Evolutionary conservation across 2,888 invertebrate species (phyloP).

Genomic region (Hydriomena furcata): DNA sequence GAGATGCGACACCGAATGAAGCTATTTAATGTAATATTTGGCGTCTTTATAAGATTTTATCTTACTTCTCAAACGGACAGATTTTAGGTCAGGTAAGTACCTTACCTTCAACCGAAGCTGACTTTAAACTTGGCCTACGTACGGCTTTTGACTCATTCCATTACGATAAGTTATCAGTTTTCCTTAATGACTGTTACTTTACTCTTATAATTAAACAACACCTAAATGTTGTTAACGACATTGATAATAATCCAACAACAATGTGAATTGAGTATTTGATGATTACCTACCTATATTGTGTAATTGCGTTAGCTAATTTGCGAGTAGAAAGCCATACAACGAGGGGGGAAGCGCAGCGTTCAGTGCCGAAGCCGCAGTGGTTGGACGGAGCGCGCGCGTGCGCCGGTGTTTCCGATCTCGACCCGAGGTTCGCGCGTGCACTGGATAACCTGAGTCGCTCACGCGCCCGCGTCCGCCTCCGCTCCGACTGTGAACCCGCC

Average conservation of each 20-base stretch:
- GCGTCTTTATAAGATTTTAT: no score
- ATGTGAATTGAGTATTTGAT: conserved; percentile 39
- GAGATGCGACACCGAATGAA: no score
- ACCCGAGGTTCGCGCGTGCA: conserved; percentile 22
- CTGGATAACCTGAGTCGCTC: conserved; percentile 31
- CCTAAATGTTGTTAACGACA: conserved; percentile 17
- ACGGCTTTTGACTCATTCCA: neutral
- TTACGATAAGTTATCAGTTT: conserved; percentile 9
- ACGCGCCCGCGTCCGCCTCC: conserved; percentile 50
- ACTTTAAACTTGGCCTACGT: conserved; percentile 1
- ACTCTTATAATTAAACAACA: no score
- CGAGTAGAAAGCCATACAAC: conserved; percentile 59
- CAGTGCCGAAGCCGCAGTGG: conserved; percentile 57
- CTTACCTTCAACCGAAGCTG: conserved; percentile 1
- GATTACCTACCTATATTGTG: conserved; percentile 50
- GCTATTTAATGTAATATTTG: no score
- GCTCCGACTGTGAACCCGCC: conserved; percentile 44
- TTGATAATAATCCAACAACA: conserved; percentile 36
- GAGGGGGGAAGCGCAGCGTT: conserved; percentile 41
- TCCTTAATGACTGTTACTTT: conserved; percentile 2
- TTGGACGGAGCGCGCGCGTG: conserved; percentile 39
- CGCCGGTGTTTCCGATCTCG: conserved; percentile 39
- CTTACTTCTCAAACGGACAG: no score
- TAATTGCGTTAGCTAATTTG: conserved; percentile 59
- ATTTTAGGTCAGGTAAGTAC: no score